Evolutionary conservation across 2,888 invertebrate genomes (phyloP).

Genomic region (Andrena camellia): DNA sequence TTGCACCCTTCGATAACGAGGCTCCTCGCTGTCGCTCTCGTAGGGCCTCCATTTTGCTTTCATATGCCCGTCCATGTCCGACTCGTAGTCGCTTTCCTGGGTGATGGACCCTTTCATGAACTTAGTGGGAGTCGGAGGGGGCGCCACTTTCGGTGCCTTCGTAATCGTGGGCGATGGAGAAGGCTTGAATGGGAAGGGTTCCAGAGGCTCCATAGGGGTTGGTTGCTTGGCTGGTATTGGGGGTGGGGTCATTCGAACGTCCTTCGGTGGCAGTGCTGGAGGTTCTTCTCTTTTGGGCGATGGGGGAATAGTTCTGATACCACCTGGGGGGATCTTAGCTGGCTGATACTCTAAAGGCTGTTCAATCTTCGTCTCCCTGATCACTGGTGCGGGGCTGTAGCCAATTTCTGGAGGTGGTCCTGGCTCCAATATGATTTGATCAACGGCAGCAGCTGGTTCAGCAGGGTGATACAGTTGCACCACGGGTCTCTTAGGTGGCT

Average conservation of each 20-base stretch:
- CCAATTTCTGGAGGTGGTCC: conserved; percentile 90
- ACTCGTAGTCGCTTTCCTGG: conserved; percentile 89
- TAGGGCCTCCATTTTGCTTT: conserved; percentile 88
- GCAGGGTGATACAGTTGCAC: conserved; percentile 11
- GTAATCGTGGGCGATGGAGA: conserved; percentile 79
- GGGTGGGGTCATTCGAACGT: conserved; percentile 80
- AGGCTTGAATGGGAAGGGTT: conserved; percentile 85
- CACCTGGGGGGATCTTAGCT: conserved; percentile 86
- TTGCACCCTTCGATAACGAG: conserved; percentile 86
- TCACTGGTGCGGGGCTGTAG: conserved; percentile 87
- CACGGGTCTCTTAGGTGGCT: conserved; percentile 53
- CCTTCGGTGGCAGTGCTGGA: conserved; percentile 85
- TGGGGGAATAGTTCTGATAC: conserved; percentile 87
- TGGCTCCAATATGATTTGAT: conserved; percentile 86
- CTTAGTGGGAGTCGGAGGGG: conserved; percentile 87
- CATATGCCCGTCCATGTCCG: conserved; percentile 87
- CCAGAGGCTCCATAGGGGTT: conserved; percentile 78
- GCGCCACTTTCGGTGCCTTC: conserved; percentile 86
- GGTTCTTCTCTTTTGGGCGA: conserved; percentile 77
- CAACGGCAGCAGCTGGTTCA: conserved; percentile 34
- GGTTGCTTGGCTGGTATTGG: conserved; percentile 82
- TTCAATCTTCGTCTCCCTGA: conserved; percentile 86
- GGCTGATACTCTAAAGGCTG: conserved; percentile 86
- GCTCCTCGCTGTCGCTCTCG: conserved; percentile 89
- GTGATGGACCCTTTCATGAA: conserved; percentile 86